Percentiles rank a stretch among this genome's conserved stretches.
These are phyloP conservation scores for Falcaria lacertinaria DNA, from an alignment of 2,888 invertebrate species.

Conservation along the genomic window DNA sequence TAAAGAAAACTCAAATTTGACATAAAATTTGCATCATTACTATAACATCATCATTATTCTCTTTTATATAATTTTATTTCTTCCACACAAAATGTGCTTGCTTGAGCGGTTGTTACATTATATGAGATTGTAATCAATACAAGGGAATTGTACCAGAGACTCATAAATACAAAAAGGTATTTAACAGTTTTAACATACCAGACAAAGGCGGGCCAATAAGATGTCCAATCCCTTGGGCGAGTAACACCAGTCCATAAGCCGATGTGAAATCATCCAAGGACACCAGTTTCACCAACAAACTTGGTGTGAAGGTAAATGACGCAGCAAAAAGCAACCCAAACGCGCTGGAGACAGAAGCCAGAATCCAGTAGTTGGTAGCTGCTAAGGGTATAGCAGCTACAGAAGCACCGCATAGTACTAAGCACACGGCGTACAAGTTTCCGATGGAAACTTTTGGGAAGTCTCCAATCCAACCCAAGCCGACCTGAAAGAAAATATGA, in stretches of 20 bases:
- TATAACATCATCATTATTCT: too few species aligned
- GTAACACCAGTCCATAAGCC: slow-evolving; percentile 92
- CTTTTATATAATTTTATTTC: too few species aligned
- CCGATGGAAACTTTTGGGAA: slow-evolving; percentile 89
- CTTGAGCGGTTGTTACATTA: too few species aligned
- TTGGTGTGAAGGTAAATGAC: slow-evolving; percentile 94
- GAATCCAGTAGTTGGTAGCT: slow-evolving; percentile 65
- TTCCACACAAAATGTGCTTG: too few species aligned
- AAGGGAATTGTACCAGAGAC: slow-evolving; percentile 48
- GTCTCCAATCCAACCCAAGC: slow-evolving; percentile 94
- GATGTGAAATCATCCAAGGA: slow-evolving; percentile 94
- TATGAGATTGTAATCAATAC: too few species aligned
- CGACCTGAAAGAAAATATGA: slow-evolving; percentile 76
- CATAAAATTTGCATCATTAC: too few species aligned
- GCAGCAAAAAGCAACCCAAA: slow-evolving; percentile 96
- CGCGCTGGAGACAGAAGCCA: slow-evolving; percentile 77
- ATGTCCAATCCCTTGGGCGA: slow-evolving; percentile 96
- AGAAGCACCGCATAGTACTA: slow-evolving; percentile 83
- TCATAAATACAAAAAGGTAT: slow-evolving; percentile 32
- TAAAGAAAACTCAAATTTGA: too few species aligned
- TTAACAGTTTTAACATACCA: slow-evolving; percentile 77
- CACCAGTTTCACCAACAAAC: slow-evolving; percentile 92
- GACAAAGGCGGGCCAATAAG: slow-evolving; percentile 95
- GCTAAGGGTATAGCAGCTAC: slow-evolving; percentile 81
- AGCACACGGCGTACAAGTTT: slow-evolving; percentile 89